Base-by-base conservation (phyloP, 2,888 invertebrate genomes). In the Parnassius orleans region DNA sequence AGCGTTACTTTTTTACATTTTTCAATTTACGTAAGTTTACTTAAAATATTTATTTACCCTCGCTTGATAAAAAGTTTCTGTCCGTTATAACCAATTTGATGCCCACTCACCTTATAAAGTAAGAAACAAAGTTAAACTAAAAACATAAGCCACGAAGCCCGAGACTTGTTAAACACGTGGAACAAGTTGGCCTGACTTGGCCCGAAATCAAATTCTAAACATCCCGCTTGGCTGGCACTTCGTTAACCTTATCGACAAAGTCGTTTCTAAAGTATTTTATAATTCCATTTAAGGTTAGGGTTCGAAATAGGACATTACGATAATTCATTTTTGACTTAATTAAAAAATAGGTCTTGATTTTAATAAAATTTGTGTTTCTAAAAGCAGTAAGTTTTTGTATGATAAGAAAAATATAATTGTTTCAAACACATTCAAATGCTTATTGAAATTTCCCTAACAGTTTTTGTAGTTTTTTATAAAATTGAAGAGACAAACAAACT, bases 131-230 rank as follows among this genome's bases (percentile, higher is more conserved):
- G 43, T 50, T 50, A 60, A 60, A 43, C 58, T 63, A 46, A 51
- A 55, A 63, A 58, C 58, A 58, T 54, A 58, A 58, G 54, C 54
- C 43, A n/a, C 42, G 57, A 51, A 57, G 53, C 54, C 44, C 58
- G 15, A 14, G 54, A 19, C 58, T 63, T 63, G 60, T 63, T 63
- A 63, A 62, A 62, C 62, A 56, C 48, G 42, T 46, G 48, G 47
- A 56, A 46, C 52, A 53, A 63, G 63, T 60, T 58, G 58, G 51
- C 51, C 61, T 65, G 59, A 65, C 63, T 71, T 71, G 71, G 69
- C 68, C 63, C 65, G 60, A 64, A 68, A 67, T 67, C 69, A 67
- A 68, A 68, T 67, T 68, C 63, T 53, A 66, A 64, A 63, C 64
- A 63, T 67, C 61, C 63, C 68, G 63, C 65, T 63, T 66, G 59